phyloP scores from a whole-genome alignment of 2,888 invertebrate species.

The Blera fallax region DNA sequence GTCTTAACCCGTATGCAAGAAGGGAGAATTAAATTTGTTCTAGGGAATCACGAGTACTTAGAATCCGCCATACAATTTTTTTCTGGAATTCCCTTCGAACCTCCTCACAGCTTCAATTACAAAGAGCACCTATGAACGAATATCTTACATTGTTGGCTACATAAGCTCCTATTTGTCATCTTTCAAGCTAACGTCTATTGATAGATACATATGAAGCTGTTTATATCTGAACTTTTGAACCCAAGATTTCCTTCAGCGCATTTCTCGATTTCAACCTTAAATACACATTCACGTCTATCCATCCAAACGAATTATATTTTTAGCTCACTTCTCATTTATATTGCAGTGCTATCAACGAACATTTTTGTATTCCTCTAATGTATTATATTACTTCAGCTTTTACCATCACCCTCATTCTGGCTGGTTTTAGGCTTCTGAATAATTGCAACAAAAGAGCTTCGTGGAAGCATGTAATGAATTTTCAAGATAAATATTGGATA shows the following conservation, averaged over 20 bases:
- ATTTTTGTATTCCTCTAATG: conserved; percentile 23
- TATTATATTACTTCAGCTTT: conserved; percentile 6
- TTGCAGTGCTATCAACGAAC: neutral
- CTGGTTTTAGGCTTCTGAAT: neutral
- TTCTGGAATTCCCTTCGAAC: no score
- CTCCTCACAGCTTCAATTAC: no score
- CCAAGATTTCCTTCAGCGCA: no score
- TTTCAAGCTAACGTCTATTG: no score
- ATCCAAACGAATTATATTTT: neutral
- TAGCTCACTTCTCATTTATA: neutral
- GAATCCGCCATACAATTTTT: no score
- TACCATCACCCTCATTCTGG: neutral
- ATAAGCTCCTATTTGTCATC: no score
- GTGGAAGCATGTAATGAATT: conserved; percentile 54
- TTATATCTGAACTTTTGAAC: no score
- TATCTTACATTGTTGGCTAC: no score
- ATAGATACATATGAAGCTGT: no score
- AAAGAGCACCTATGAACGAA: no score
- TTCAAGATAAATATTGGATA: conserved; percentile 62
- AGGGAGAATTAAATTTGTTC: neutral
- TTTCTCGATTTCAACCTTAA: neutral
- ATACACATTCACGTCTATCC: neutral
- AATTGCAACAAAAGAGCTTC: conserved; percentile 48
- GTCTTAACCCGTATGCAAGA: neutral
- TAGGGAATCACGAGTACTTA: neutral